Percentiles rank a stretch among this genome's conserved stretches.
Conservation (phyloP, 2,888 invertebrate genomes). For the Chalcosyrphus nemorum region DNA sequence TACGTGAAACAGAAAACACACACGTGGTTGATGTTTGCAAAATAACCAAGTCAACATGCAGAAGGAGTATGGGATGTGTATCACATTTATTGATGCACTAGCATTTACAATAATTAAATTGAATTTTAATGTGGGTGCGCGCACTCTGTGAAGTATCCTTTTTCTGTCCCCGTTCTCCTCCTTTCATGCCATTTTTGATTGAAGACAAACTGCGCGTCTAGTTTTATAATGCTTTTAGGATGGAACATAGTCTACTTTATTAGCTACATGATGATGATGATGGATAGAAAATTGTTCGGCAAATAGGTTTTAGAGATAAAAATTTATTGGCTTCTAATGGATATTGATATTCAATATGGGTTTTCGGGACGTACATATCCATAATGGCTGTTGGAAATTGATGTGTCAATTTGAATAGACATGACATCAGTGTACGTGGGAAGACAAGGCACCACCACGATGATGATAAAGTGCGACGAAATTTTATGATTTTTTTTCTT, state of each 20-base stretch:
- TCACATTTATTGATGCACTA: not conserved
- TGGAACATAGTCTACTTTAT: not conserved
- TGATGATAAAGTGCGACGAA: no score
- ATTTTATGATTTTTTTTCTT: no score
- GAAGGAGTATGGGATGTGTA: no score
- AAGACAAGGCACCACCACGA: no score
- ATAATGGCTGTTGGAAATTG: not conserved
- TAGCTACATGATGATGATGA: not conserved
- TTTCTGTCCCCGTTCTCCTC: no score
- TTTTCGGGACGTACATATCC: not conserved
- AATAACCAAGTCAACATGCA: not conserved
- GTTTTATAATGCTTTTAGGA: not conserved
- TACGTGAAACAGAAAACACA: conserved; percentile 3
- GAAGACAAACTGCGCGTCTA: not conserved
- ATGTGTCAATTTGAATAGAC: not conserved
- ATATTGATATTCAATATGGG: not conserved
- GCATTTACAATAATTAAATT: conserved; percentile 7
- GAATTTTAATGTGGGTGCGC: conserved; percentile 23
- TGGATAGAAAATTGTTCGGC: not conserved
- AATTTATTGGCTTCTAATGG: not conserved
- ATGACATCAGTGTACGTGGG: not conserved
- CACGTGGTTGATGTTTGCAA: conserved; percentile 36
- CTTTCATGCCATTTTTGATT: not conserved
- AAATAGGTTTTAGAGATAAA: not conserved
- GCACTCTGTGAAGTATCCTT: not conserved